These are phyloP conservation scores for Cebus imitator DNA, from an alignment of 2,113 vertebrate species.

Conservation along the genomic window DNA sequence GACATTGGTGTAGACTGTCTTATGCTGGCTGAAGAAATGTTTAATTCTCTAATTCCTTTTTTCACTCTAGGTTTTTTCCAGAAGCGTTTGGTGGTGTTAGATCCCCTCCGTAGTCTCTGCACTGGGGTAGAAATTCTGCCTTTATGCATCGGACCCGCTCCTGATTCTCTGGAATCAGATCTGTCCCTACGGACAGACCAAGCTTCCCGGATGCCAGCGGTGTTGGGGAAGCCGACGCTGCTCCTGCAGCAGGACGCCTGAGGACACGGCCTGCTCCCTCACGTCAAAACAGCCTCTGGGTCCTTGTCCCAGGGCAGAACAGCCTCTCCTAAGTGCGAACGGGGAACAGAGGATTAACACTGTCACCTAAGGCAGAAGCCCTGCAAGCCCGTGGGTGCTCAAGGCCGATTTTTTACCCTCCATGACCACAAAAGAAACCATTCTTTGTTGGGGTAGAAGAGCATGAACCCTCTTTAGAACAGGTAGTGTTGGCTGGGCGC, in stretches of 20 bases:
- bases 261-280: background rate
- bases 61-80: constrained; percentile 48
- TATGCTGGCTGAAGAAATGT: constrained; percentile 68
- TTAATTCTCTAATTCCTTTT: constrained; percentile 58
- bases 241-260: background rate
- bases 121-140: constrained; percentile 31
- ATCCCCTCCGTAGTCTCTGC: background rate
- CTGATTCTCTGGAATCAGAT: constrained; percentile 25
- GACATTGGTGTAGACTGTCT: constrained; percentile 54
- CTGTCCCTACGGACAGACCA: background rate
- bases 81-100: background rate
- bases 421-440: background rate
- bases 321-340: background rate
- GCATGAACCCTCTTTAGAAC: constrained; percentile 21
- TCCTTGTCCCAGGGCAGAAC: background rate
- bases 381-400: background rate
- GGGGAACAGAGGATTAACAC: background rate
- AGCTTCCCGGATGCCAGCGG: background rate
- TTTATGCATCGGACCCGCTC: constrained; percentile 27
- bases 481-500: background rate
- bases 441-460: constrained; percentile 42
- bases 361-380: background rate
- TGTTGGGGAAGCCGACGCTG: background rate
- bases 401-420: background rate
- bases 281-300: background rate